Conservation (phyloP, 2,797 vertebrate genomes). For the Capromys pilorides region DNA sequence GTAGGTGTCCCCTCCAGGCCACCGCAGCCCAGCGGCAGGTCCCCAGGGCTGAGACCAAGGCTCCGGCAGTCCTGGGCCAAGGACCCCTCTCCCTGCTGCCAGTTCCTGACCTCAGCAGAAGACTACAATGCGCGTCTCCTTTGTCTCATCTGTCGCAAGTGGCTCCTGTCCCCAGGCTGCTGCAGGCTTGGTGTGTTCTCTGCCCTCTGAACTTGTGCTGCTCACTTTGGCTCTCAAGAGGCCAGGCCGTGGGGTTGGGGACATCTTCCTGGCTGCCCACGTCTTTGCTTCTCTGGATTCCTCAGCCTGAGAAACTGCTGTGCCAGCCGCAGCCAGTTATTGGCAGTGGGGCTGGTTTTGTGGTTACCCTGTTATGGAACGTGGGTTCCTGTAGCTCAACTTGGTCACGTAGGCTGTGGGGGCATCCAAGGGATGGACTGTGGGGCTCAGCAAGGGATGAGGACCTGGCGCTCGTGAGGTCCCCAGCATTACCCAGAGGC, state of each 20-base stretch:
- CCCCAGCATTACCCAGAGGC: background rate
- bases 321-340: background rate
- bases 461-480: background rate
- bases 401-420: rapidly evolving
- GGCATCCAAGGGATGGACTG: background rate
- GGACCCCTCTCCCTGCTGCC: background rate
- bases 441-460: background rate
- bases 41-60: background rate
- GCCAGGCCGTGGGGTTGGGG: rapidly evolving
- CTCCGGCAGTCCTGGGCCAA: rapidly evolving
- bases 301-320: background rate
- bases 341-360: background rate
- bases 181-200: rapidly evolving
- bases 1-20: conserved; percentile 78
- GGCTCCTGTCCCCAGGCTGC: background rate
- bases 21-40: rapidly evolving
- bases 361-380: rapidly evolving
- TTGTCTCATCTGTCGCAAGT: background rate
- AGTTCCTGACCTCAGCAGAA: background rate
- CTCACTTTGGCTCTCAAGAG: background rate
- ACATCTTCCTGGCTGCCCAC: background rate
- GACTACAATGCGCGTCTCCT: rapidly evolving
- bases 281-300: background rate
- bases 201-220: rapidly evolving
- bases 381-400: rapidly evolving